Conservation (phyloP, 2,113 vertebrate genomes). For the Anthoscopus minutus region DNA sequence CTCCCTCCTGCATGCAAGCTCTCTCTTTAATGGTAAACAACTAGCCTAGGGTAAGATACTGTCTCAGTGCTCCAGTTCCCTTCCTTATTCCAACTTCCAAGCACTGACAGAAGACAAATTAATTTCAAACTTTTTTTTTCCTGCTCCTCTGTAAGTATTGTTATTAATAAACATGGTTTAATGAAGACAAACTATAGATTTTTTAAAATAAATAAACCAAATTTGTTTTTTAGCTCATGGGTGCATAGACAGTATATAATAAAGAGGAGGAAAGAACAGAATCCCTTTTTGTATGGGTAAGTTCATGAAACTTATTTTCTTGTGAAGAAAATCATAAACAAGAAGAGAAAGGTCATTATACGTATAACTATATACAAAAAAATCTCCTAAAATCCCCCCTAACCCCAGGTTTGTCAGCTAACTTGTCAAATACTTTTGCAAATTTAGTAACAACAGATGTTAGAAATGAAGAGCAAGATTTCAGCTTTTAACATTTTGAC, state of each 20-base stretch:
- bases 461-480: not conserved
- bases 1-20: conserved; percentile 12
- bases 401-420: not conserved
- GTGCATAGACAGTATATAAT: not conserved
- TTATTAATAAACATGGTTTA: not conserved
- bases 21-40: conserved; percentile 50
- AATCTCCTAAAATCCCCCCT: not conserved
- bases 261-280: not conserved
- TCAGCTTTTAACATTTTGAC: not conserved
- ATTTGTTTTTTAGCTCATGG: not conserved
- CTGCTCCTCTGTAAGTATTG: not conserved
- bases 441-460: not conserved
- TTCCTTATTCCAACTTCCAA: not conserved
- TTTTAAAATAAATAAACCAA: not conserved
- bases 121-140: not conserved
- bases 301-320: not conserved
- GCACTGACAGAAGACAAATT: not conserved
- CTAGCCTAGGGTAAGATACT: conserved; percentile 26
- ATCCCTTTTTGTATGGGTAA: not conserved
- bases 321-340: not conserved
- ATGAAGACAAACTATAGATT: not conserved
- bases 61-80: not conserved
- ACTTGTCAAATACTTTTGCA: not conserved
- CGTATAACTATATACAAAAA: not conserved
- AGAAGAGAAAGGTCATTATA: not conserved